These are phyloP conservation scores for Apoda limacodes DNA, from an alignment of 2,888 invertebrate genomes.

Conservation along the genomic window DNA sequence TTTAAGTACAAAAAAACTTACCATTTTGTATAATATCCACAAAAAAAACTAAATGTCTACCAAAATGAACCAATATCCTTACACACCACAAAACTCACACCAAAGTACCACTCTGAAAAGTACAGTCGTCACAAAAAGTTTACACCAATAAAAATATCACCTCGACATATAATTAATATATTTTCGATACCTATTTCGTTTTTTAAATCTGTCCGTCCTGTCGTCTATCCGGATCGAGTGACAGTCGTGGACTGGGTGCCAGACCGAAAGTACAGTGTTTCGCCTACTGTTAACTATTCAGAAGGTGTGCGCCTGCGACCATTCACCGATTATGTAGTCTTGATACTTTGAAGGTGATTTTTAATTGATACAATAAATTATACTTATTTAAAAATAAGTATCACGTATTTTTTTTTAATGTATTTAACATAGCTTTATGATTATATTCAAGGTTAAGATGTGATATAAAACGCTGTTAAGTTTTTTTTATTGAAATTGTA, in stretches of 20 bases:
- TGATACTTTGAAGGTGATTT: no score
- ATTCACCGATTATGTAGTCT: slow-evolving; percentile 53
- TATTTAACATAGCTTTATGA: neutral
- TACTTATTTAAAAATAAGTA: neutral
- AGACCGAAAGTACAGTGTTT: slow-evolving; percentile 41
- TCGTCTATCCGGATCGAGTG: slow-evolving; percentile 53
- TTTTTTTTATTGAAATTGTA: no score
- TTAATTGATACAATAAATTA: no score
- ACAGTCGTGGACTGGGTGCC: slow-evolving; percentile 58
- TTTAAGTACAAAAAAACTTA: slow-evolving; percentile 31
- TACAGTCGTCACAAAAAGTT: slow-evolving; percentile 32
- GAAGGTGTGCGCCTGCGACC: slow-evolving; percentile 46
- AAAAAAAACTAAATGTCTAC: slow-evolving; percentile 28
- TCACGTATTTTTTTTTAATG: neutral
- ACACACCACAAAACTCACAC: slow-evolving; percentile 33
- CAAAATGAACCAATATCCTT: slow-evolving; percentile 23
- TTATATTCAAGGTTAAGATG: no score
- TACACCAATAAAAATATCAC: slow-evolving; percentile 16
- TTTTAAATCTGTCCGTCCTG: slow-evolving; percentile 38
- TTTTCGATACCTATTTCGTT: slow-evolving; percentile 23
- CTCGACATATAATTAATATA: slow-evolving; percentile 22
- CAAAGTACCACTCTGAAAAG: slow-evolving; percentile 25
- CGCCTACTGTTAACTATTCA: slow-evolving; percentile 44
- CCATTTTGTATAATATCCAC: slow-evolving; percentile 44
- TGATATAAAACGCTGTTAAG: no score